A percentile compares a stretch with the other conserved stretches of the same genome.
phyloP scores from a whole-genome alignment of 1,140 invertebrate genomes.

The Drosophila bocqueti region DNA sequence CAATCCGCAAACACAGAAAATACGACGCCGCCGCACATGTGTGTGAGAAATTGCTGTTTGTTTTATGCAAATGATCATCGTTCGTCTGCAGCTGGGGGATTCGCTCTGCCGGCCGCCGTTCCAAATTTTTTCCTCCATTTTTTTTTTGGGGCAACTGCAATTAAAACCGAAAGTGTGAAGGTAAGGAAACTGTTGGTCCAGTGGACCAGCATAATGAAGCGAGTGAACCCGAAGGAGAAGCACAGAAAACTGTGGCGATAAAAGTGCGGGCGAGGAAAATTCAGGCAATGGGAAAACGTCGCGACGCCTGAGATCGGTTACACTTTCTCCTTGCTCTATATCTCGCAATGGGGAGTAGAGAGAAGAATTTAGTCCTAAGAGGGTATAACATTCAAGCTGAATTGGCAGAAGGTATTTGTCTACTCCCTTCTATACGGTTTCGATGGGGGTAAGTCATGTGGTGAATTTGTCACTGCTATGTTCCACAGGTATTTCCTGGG shows the following conservation, averaged over 20 bases:
- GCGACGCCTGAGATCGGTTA: background rate
- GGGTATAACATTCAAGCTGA: background rate
- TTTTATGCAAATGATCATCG: constrained; percentile 79
- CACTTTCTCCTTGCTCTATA: constrained; percentile 16
- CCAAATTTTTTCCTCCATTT: constrained; percentile 26
- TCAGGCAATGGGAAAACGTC: constrained; percentile 7
- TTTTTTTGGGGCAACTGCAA: constrained; percentile 36
- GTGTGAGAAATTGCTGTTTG: constrained; percentile 79
- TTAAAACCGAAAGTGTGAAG: constrained; percentile 80
- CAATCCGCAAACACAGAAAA: constrained; percentile 51
- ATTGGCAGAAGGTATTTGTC: too few relatives aligned
- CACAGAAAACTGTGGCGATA: background rate
- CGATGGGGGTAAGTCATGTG: too few relatives aligned
- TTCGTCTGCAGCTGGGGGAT: constrained; percentile 45
- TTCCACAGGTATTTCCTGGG: too few relatives aligned
- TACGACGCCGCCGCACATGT: constrained; percentile 43
- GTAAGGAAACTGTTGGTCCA: constrained; percentile 10
- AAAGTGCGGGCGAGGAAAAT: constrained; percentile 14
- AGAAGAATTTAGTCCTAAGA: background rate
- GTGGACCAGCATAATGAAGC: constrained; percentile 21
- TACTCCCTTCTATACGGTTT: too few relatives aligned
- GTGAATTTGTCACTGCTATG: too few relatives aligned
- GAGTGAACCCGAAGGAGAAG: constrained; percentile 16
- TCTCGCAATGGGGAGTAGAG: background rate
- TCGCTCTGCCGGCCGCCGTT: constrained; percentile 43